Conservation (phyloP, 2,113 vertebrate genomes). For the Noturus placidus region DNA sequence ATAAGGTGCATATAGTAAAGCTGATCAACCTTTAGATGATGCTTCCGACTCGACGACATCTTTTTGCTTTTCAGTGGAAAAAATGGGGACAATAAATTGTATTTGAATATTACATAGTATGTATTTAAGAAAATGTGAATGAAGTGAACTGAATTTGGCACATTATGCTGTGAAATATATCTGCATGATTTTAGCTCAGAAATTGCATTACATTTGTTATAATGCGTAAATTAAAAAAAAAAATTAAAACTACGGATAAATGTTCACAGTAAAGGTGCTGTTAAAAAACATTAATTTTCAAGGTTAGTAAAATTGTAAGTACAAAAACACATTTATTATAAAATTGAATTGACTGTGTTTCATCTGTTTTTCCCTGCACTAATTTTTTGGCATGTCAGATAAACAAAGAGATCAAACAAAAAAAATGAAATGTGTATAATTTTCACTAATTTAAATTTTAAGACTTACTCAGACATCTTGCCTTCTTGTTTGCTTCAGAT, state of each 20-base stretch:
- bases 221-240: not conserved
- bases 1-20: not conserved
- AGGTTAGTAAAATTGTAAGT: not conserved
- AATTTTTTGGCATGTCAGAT: not conserved
- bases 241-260: not conserved
- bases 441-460: not conserved
- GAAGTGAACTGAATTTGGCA: not conserved
- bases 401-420: not conserved
- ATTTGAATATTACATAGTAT: not conserved
- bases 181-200: not conserved
- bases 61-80: constrained; percentile 67
- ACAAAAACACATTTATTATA: not conserved
- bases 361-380: not conserved
- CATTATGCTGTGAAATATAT: not conserved
- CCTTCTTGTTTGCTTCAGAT: constrained; percentile 14
- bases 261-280: not conserved
- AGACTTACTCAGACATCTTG: constrained; percentile 51
- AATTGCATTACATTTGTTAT: not conserved
- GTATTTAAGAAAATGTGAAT: not conserved
- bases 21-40: constrained; percentile 80
- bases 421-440: not conserved
- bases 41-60: constrained; percentile 79
- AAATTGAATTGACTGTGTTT: not conserved
- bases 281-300: not conserved
- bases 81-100: not conserved